Evolutionary conservation across 2,888 invertebrate species (phyloP).

Genomic region (Hydrotaea diabolus): DNA sequence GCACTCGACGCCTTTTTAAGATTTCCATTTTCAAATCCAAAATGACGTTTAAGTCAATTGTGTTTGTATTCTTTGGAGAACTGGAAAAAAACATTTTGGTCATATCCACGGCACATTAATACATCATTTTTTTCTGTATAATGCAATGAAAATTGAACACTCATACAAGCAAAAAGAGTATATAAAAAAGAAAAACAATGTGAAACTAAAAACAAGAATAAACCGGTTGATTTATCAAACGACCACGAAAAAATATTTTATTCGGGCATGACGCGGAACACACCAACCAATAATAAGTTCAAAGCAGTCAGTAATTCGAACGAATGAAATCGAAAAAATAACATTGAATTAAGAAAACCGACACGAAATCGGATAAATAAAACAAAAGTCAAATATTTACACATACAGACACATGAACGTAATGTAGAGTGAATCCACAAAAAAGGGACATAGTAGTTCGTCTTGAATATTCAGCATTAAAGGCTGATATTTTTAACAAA

Average conservation of each 20-base stretch:
- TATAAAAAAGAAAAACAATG: conserved; percentile 19
- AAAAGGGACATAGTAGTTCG: no score
- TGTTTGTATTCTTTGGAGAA: neutral
- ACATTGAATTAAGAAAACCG: neutral
- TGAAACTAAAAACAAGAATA: conserved; percentile 32
- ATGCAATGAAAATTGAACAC: neutral
- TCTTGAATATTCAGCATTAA: neutral
- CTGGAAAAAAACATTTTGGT: neutral
- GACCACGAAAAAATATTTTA: conserved; percentile 1
- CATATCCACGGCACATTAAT: neutral
- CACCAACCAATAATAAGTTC: conserved; percentile 36
- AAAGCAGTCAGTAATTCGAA: conserved; percentile 26
- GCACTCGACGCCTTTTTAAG: no score
- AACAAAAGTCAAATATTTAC: neutral
- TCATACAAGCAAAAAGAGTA: neutral
- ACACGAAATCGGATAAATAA: neutral
- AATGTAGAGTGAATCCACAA: no score
- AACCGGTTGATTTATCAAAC: conserved; percentile 44
- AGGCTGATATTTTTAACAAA: no score
- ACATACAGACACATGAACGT: neutral
- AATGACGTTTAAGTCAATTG: neutral
- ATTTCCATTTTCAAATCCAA: no score
- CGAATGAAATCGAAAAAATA: conserved; percentile 25
- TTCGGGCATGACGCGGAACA: conserved; percentile 38
- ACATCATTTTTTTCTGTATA: neutral